Base-by-base conservation (phyloP, 2,888 invertebrate genomes). In the Philhelius pedissequus region DNA sequence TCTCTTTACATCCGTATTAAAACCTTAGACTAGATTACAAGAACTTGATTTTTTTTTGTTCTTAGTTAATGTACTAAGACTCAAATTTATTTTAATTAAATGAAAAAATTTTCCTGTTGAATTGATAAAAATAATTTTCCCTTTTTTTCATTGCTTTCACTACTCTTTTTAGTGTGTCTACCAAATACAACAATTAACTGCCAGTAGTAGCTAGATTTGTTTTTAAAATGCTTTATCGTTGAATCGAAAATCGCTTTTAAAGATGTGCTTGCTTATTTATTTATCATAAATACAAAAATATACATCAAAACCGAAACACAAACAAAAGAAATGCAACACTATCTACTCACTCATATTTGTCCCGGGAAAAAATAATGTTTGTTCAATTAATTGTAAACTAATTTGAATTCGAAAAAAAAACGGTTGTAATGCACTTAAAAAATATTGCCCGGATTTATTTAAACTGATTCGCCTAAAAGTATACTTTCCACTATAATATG, bases 401-500 rank as follows among this genome's bases (percentile, higher is more conserved):
- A 18, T 32, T 7, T 30, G 4, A 52, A 32, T 50, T 52, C 0
- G 4, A 32, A 27, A 9, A 27, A 52, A 52, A 27, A 52, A 52
- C 27, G 15, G 18, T 20, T 54, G 4, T 20, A 13, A 32, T 32
- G 20, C 32, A 32, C 32, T 79, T 74, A 66, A 74, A n/a, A 79
- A 66, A 66, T 48, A 50, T 84, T 84, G 80, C 71, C 75, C 56
- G 75, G 68, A 62, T 73, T 82, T 60, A 68, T 83, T 56, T 54
- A 68, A 82, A 86, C 79, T 69, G 58, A 73, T 79, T 86, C 80
- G 66, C 80, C 83, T 81, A 22, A 64, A 75, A 75, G 68, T 79
- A 79, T 83, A 83, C 86, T 84, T 83, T 74, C 45, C 79, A 66
- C 40, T 74, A n/a, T n/a, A 25, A 54, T 18, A 3, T 40, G 56